phyloP scores from a whole-genome alignment of 2,888 invertebrate species.

The Pseudococcus longispinus region DNA sequence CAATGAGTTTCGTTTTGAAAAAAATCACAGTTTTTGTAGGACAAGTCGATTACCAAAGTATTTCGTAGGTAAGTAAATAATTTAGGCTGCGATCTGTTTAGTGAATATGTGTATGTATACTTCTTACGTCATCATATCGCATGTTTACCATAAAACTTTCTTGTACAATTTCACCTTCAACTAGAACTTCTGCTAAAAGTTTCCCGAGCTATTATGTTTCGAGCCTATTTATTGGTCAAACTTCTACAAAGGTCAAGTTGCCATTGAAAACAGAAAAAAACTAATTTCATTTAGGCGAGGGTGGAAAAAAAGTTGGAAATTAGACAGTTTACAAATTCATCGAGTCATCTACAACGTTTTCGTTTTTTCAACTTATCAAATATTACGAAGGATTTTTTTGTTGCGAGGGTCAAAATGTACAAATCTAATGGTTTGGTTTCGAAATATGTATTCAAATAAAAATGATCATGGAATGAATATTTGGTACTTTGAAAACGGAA shows the following conservation, averaged over 20 bases:
- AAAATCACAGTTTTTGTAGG: background rate
- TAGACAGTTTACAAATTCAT: background rate
- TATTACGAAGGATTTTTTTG: background rate
- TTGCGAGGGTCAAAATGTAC: too few species aligned
- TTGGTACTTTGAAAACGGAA: too few species aligned
- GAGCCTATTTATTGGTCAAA: background rate
- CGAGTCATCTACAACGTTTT: background rate
- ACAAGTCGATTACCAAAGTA: background rate
- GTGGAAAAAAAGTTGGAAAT: background rate
- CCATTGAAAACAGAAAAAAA: background rate
- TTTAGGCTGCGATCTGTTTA: background rate
- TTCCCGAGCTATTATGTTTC: background rate
- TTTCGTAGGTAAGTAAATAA: background rate
- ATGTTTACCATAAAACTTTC: background rate
- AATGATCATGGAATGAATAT: too few species aligned
- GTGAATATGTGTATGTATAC: background rate
- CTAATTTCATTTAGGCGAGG: background rate
- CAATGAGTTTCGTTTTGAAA: background rate
- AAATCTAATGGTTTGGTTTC: too few species aligned
- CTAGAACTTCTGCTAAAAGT: conserved; percentile 5
- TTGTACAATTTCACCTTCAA: conserved; percentile 7
- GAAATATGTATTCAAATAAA: too few species aligned
- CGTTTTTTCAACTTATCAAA: background rate
- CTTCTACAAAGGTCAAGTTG: background rate
- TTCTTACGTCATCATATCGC: background rate